Conservation (phyloP, 2,888 invertebrate genomes). For the Helleia helle region DNA sequence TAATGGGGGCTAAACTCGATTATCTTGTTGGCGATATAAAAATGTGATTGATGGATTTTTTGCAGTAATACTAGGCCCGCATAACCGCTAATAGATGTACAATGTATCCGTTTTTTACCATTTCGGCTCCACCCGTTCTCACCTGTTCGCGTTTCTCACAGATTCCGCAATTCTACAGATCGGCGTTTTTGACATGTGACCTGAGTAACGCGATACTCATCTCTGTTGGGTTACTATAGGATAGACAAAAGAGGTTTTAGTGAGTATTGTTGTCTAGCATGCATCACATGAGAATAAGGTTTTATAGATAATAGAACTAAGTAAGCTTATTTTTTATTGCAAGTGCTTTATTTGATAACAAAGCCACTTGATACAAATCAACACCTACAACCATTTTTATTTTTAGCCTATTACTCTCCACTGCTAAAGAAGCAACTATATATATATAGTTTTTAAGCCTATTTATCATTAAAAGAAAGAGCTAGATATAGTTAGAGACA, state of each 20-base stretch:
- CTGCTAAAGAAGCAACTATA: too few species aligned
- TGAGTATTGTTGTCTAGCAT: conserved; percentile 13
- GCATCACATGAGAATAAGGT: conserved; percentile 1
- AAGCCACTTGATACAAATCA: too few species aligned
- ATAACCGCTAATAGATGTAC: conserved; percentile 33
- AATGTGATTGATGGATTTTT: conserved; percentile 36
- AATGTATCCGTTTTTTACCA: conserved; percentile 25
- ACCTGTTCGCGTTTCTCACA: conserved; percentile 41
- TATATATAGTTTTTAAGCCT: too few species aligned
- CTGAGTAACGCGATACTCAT: conserved; percentile 47
- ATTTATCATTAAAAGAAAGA: too few species aligned
- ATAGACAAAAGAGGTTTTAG: conserved; percentile 4
- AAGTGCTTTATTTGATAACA: too few species aligned
- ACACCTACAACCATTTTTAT: too few species aligned
- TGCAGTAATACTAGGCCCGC: conserved; percentile 39
- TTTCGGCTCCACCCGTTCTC: conserved; percentile 49
- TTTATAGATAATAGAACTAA: conserved; percentile 18
- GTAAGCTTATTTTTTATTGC: neutral
- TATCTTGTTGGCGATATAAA: conserved; percentile 50
- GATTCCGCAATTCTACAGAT: conserved; percentile 18
- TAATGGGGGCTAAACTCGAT: conserved; percentile 59
- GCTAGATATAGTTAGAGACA: too few species aligned
- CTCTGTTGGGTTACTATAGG: conserved; percentile 20
- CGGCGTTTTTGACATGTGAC: conserved; percentile 52
- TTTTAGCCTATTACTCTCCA: too few species aligned